phyloP scores from a whole-genome alignment of 2,797 vertebrate species.

The Sphenodon punctatus region DNA sequence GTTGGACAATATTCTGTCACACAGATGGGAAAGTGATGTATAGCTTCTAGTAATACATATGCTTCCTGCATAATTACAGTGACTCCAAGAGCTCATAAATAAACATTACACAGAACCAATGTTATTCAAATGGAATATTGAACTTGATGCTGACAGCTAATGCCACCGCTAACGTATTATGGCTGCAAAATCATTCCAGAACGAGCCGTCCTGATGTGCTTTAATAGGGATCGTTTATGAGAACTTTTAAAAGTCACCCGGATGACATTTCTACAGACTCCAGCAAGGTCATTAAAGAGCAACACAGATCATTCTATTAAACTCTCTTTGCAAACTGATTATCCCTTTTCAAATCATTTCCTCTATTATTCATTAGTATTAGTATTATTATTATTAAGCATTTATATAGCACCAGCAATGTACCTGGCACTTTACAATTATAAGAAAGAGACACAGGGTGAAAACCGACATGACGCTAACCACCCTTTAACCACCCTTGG shows the following conservation, averaged over 20 bases:
- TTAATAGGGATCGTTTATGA: neutral
- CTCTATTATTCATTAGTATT: too few relatives aligned
- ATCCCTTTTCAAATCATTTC: too few relatives aligned
- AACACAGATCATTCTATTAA: neutral
- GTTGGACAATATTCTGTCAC: neutral
- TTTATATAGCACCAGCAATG: too few relatives aligned
- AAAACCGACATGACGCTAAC: too few relatives aligned
- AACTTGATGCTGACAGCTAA: conserved; percentile 7
- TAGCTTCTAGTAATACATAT: neutral
- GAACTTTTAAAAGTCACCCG: neutral
- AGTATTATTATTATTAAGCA: too few relatives aligned
- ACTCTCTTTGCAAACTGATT: fast-evolving
- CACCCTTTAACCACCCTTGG: too few relatives aligned
- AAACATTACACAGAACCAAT: neutral
- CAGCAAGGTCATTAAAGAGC: neutral
- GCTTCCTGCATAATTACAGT: neutral
- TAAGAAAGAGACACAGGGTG: too few relatives aligned
- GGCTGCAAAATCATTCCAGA: neutral
- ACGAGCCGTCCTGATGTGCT: neutral
- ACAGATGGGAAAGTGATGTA: neutral
- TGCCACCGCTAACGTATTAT: neutral
- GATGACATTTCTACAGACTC: neutral
- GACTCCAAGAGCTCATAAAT: neutral
- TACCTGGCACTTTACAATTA: too few relatives aligned
- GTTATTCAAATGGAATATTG: neutral